Evolutionary conservation across 2,888 invertebrate genomes (phyloP), one percentile per base, ranked within the genome.

Genomic region (Archips xylosteana): DNA sequence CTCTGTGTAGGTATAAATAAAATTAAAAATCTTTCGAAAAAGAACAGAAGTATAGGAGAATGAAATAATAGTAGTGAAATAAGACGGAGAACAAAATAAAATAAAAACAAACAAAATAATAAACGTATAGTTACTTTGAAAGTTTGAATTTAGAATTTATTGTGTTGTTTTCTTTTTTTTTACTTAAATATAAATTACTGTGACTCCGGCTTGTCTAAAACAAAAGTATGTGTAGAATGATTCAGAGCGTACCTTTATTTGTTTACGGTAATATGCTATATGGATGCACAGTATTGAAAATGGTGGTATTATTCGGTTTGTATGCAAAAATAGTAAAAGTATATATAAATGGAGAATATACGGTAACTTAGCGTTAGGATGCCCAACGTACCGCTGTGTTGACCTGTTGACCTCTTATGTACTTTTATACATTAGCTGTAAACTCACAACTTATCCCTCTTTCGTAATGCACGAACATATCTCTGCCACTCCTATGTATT

Each of bases 361-460:
- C 70, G 59, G 59, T 74, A 88, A 92, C 94, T 93, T 94, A 93
- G 90, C 94, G 92, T 92, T 83, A 90, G 94, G 93, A 94, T 94
- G 94, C 94, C 94, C 94, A 92, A 91, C 87, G 89, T 89, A 90
- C 91, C 88, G 92, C 83, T 83, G 91, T 92, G 92, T 87, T 88
- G 92, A 92, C 89, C 91, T 91, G 91, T 88, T 87, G 91, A 89
- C 87, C 88, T 87, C 87, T 86, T 85, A 84, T 86, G 85, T 83
- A 83, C 82, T 84, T 83, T 80, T 85, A 83, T 85, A 81, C 81
- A 80, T 81, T 80, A 85, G 90, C 92, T 94, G 92, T 90, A 92
- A 92, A 91, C 90, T 93, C 78, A 87, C 89, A 89, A 93, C 94
- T 93, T 92, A 93, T 94, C 92, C 94, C 94, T 93, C 92, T 87